Evolutionary conservation across 1,140 invertebrate species (phyloP).

Genomic region (Zaprionus ornatus): DNA sequence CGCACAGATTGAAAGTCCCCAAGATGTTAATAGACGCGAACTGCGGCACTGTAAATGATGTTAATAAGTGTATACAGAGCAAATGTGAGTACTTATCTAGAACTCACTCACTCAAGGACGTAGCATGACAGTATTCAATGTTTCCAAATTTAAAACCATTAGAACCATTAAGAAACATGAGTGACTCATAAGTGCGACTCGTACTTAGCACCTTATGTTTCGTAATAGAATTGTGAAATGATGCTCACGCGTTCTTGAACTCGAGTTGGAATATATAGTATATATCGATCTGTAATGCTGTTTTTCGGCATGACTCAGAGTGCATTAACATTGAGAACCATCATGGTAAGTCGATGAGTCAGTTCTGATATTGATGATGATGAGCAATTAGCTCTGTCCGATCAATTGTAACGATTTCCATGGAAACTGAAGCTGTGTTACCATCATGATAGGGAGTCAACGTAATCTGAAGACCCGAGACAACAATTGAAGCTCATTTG

Average conservation of each 20-base stretch:
- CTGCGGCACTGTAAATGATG: not conserved
- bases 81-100: no score
- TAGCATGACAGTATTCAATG: no score
- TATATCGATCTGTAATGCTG: not conserved
- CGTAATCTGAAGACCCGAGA: not conserved
- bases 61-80: no score
- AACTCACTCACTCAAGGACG: no score
- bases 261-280: not conserved
- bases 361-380: not conserved
- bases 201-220: not conserved
- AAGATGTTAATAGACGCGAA: not conserved
- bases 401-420: slow-evolving; percentile 12
- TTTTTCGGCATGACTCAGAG: not conserved
- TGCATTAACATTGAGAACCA: not conserved
- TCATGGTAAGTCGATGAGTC: slow-evolving; percentile 13
- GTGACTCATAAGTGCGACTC: not conserved
- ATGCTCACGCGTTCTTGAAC: not conserved
- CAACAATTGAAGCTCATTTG: slow-evolving; percentile 25
- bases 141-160: no score
- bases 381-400: not conserved
- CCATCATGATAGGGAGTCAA: not conserved
- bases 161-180: no score
- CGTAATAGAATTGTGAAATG: not conserved
- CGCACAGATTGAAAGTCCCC: not conserved
- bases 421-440: not conserved